These are phyloP conservation scores for Condylostylus longicornis DNA, from an alignment of 1,140 invertebrate species.

Conservation along the genomic window DNA sequence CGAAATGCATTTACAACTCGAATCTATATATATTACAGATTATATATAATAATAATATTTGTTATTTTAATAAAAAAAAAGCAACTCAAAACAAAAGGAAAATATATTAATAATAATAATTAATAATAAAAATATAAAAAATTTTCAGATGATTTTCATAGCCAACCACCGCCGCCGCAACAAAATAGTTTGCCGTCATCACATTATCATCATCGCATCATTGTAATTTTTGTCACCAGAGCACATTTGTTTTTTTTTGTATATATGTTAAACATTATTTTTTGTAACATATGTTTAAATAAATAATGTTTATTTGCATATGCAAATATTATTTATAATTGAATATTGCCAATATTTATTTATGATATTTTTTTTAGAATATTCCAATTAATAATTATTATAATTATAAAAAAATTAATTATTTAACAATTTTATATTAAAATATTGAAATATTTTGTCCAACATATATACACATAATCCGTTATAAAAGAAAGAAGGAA, in stretches of 20 bases:
- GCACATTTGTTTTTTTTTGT: neutral
- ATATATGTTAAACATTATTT: neutral
- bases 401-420: no score
- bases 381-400: no score
- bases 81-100: neutral
- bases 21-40: constrained; percentile 70
- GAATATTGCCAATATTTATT: neutral
- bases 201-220: no score
- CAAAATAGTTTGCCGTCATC: no score
- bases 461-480: no score
- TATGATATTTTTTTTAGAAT: no score
- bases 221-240: no score
- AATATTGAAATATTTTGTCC: no score
- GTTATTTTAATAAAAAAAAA: constrained; percentile 2
- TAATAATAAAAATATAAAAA: neutral
- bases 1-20: constrained; percentile 99
- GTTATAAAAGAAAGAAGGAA: no score
- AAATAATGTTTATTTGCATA: neutral
- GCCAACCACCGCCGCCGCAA: no score
- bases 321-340: neutral
- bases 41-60: no score
- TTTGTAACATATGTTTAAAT: neutral
- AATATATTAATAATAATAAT: constrained; percentile 1
- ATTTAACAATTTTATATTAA: no score
- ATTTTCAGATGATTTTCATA: neutral